Percentiles rank a stretch among this genome's conserved stretches.
phyloP scores from a whole-genome alignment of 1,140 invertebrate species.

The Zaprionus capensis region DNA sequence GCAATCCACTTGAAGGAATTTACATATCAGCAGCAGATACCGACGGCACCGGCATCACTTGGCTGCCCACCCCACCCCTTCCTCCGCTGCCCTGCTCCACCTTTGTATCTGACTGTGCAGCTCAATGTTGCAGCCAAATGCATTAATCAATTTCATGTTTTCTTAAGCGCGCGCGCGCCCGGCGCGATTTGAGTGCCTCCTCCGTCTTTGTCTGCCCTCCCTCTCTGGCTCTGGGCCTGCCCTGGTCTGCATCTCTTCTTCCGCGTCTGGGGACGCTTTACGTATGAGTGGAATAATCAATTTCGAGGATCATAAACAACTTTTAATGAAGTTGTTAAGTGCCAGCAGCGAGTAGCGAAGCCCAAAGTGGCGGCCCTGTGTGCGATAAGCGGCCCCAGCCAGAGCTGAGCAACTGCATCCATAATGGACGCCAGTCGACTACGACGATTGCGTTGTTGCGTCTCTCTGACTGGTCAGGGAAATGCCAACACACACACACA shows the following conservation, averaged over 20 bases:
- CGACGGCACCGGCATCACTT: slow-evolving; percentile 34
- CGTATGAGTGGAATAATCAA: slow-evolving; percentile 83
- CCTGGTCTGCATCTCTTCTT: background rate
- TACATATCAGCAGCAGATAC: slow-evolving; percentile 81
- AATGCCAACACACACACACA: slow-evolving; percentile 7
- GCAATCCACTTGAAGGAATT: slow-evolving; percentile 83
- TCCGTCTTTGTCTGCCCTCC: background rate
- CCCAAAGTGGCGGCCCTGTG: slow-evolving; percentile 63
- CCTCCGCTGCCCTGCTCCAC: background rate
- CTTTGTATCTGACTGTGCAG: slow-evolving; percentile 43
- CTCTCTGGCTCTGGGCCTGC: background rate
- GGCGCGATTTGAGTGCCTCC: slow-evolving; percentile 69
- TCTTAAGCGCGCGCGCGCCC: slow-evolving; percentile 81
- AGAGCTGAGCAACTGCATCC: slow-evolving; percentile 42
- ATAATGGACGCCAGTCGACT: slow-evolving; percentile 58
- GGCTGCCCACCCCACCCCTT: slow-evolving; percentile 4
- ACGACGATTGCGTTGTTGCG: slow-evolving; percentile 1
- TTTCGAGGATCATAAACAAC: slow-evolving; percentile 84
- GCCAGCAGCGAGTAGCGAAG: slow-evolving; percentile 73
- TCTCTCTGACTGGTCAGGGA: slow-evolving; percentile 14
- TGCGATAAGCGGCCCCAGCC: slow-evolving; percentile 44
- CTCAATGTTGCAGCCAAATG: slow-evolving; percentile 76
- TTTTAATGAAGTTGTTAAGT: slow-evolving; percentile 84
- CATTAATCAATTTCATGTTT: slow-evolving; percentile 84
- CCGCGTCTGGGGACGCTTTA: slow-evolving; percentile 52